Evolutionary conservation across 2,113 vertebrate genomes (phyloP), one percentile per base, ranked within the genome.

Genomic region (Solea solea): DNA sequence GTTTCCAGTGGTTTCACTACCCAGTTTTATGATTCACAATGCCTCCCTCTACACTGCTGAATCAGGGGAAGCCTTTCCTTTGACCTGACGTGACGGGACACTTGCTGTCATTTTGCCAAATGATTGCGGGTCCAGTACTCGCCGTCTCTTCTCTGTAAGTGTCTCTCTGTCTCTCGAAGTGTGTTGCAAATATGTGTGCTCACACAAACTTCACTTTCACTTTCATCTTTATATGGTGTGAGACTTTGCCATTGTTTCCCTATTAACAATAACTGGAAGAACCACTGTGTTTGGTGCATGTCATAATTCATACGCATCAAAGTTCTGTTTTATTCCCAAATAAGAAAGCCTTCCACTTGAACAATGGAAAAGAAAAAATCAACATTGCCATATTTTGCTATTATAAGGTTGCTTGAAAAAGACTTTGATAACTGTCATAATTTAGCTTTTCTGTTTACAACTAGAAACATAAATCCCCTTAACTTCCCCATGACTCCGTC

Each of bases 401-500:
- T 44, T 44, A 44, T 44, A 44, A 9, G 4, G 10, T 44, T 44
- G 8, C 64, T 60, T 51, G 25, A n/a, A 21, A 62, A 16, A 21
- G 21, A 21, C 21, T 21, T 21, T 21, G 21, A 21, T 21, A 21
- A 56, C 48, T 7, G 48, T 15, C 5, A 15, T 7, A 15, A 49
- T 50, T 28, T 12, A 49, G 28, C 39, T 57, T 58, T 72, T 48
- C 27, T 61, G 65, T 63, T 67, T 72, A 40, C 3, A 71, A 53
- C 21, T 49, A 2, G 57, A 40, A 61, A 54, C 44, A 73, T 34
- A 44, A 68, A 56, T 76, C 41, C 8, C 7, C 5, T 8, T 64
- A 50, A 72, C 55, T 62, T 71, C 27, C 64, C 46, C 46, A 13
- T 70, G 59, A 67, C 80, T 51, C 57, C 63, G 42, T 1, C 5